Evolutionary conservation across 2,888 invertebrate genomes (phyloP), one percentile per base, ranked within the genome.

Genomic region (Blastobasis lacticolella): DNA sequence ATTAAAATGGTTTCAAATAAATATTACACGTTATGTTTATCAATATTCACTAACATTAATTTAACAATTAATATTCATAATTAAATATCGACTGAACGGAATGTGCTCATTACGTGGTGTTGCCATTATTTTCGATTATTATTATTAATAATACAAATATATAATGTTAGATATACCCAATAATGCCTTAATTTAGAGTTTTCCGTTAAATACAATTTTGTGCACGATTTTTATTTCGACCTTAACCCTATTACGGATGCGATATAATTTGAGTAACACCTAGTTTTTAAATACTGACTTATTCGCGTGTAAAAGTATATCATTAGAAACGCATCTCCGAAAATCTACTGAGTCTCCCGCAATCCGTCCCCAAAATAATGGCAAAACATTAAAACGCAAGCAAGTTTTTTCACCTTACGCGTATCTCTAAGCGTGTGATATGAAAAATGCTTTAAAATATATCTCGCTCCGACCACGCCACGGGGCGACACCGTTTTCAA

Each of bases 61-160:
- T n/a, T 42, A 42, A 42, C 40, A 40, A 40, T 40, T 40, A 8
- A 42, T 8, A 42, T 66, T 64, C 64, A 69, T 69, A 69, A 71
- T 70, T 69, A 71, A 63, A 64, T 67, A 61, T 71, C 73, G 73
- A 76, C 62, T 81, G 85, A 85, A 87, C 85, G 86, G 86, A 87
- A 86, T 86, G 85, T 86, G 85, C 83, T 73, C 69, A 62, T 71
- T 76, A 78, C 69, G 69, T 72, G 71, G 69, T 79, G 75, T 78
- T 75, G 75, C 71, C 71, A 74, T 76, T 23, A 23, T 23, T 23
- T 3, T 23, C 23, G 9, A 40, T 40, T 40, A 40, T 8, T 40
- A 8, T 40, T 8, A 40, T 40, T 8, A 8, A 9, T 60, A 70
- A 53, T 74, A 72, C 64, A 78, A 74, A 73, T 76, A 76, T 72